These are phyloP conservation scores for Scaptomyza cyrtandrae DNA, from an alignment of 2,888 invertebrate genomes.

Conservation along the genomic window DNA sequence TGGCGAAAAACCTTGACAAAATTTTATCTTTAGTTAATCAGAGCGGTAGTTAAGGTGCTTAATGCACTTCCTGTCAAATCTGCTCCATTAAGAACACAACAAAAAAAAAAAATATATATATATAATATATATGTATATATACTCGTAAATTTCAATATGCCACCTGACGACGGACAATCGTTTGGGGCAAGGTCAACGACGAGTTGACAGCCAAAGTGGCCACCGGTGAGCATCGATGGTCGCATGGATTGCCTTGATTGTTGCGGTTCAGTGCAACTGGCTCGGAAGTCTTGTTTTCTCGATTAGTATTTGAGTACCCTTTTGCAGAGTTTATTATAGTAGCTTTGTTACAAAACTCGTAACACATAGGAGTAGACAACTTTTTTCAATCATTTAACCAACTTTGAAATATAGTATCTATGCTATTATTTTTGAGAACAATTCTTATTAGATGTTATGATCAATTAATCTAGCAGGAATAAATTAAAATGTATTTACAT, in stretches of 20 bases:
- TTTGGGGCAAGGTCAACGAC: conserved; percentile 47
- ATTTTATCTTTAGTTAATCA: not conserved
- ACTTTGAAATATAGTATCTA: too few species aligned
- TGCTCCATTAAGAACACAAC: not conserved
- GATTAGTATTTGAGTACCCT: conserved; percentile 1
- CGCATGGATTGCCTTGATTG: conserved; percentile 60
- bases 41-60: conserved; percentile 5
- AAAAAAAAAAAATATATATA: too few species aligned
- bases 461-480: too few species aligned
- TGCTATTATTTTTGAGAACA: too few species aligned
- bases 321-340: not conserved
- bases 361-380: too few species aligned
- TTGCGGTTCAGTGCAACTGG: conserved; percentile 71
- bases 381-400: too few species aligned
- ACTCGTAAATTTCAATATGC: conserved; percentile 11
- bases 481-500: too few species aligned
- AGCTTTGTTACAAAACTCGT: not conserved
- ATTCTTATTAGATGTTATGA: too few species aligned
- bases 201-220: conserved; percentile 43
- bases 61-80: conserved; percentile 44
- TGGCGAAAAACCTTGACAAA: not conserved
- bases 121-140: too few species aligned
- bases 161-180: conserved; percentile 12
- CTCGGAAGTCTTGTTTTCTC: conserved; percentile 50
- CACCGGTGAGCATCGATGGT: conserved; percentile 40